Evolutionary conservation across 30 jellyfish, hydroid and myxozoan species (phyloP).

Genomic region (Aurelia aurita): DNA sequence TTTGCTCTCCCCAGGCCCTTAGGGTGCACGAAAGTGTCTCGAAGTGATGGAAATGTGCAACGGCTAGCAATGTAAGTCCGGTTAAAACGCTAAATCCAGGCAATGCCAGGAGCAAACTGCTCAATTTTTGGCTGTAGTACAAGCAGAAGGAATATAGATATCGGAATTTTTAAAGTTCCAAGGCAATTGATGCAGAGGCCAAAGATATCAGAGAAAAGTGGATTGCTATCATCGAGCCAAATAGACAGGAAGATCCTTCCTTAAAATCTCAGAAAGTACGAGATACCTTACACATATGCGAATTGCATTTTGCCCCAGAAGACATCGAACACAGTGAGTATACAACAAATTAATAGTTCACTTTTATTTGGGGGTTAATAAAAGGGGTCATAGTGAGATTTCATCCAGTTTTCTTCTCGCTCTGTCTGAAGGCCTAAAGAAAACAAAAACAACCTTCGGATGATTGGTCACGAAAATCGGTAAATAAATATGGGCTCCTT

Average conservation of each 20-base stretch:
- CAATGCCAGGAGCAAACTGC: conserved; percentile 68
- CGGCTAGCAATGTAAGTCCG: background rate
- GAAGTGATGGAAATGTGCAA: background rate
- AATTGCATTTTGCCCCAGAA: conserved; percentile 69
- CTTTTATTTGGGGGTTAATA: background rate
- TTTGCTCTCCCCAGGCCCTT: conserved; percentile 50
- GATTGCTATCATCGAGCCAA: conserved; percentile 54
- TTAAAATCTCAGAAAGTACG: conserved; percentile 56
- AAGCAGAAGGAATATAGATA: conserved; percentile 46
- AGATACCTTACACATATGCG: conserved; percentile 57
- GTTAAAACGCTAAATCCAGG: conserved; percentile 8
- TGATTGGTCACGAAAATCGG: too few species aligned
- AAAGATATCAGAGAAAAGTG: conserved; percentile 51
- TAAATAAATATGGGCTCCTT: too few species aligned
- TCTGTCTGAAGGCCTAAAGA: too few species aligned
- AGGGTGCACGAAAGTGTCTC: conserved; percentile 31
- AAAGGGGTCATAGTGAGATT: background rate
- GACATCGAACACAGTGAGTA: conserved; percentile 74
- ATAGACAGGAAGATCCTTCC: conserved; percentile 59
- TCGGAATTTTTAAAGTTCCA: conserved; percentile 64
- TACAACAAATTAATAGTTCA: conserved; percentile 28
- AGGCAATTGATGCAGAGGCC: conserved; percentile 59
- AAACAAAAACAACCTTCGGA: too few species aligned
- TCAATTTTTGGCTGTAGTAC: conserved; percentile 59
- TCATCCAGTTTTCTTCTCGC: background rate